Conservation (phyloP, 2,797 vertebrate species). For the Gephyroberyx darwinii region DNA sequence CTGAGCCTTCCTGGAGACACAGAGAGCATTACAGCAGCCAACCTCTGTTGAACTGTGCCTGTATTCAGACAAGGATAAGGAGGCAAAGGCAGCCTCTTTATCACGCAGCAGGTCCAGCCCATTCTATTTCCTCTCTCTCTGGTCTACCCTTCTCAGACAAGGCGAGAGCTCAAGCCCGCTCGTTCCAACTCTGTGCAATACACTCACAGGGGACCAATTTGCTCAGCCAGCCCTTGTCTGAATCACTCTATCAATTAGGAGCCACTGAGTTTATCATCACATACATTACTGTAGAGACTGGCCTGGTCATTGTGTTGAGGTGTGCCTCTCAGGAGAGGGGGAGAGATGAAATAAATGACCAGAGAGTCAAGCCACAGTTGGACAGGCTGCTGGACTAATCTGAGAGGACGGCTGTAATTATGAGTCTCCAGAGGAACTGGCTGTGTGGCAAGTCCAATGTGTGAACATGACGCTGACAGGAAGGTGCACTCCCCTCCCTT, state of each 20-base stretch:
- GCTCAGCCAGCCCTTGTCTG: constrained; percentile 91
- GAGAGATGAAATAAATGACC: constrained; percentile 88
- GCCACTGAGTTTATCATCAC: constrained; percentile 95
- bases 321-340: constrained; percentile 87
- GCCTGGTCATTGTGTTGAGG: constrained; percentile 91
- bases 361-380: constrained; percentile 78
- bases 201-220: constrained; percentile 96
- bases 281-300: constrained; percentile 92
- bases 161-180: constrained; percentile 84
- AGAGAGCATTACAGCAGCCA: constrained; percentile 82
- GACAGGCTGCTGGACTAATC: constrained; percentile 94
- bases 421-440: constrained; percentile 92
- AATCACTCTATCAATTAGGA: constrained; percentile 99
- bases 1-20: constrained; percentile 81
- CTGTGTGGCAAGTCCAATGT: constrained; percentile 91
- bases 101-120: constrained; percentile 88
- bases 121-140: constrained; percentile 85
- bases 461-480: constrained; percentile 89
- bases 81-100: constrained; percentile 80
- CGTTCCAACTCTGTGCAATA: constrained; percentile 87
- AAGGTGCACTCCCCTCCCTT: constrained; percentile 70
- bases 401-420: constrained; percentile 95
- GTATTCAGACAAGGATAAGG: constrained; percentile 78
- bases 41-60: constrained; percentile 81
- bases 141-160: constrained; percentile 79